Evolutionary conservation across 2,113 vertebrate genomes (phyloP).

Genomic region (Ptilonorhynchus violaceus): DNA sequence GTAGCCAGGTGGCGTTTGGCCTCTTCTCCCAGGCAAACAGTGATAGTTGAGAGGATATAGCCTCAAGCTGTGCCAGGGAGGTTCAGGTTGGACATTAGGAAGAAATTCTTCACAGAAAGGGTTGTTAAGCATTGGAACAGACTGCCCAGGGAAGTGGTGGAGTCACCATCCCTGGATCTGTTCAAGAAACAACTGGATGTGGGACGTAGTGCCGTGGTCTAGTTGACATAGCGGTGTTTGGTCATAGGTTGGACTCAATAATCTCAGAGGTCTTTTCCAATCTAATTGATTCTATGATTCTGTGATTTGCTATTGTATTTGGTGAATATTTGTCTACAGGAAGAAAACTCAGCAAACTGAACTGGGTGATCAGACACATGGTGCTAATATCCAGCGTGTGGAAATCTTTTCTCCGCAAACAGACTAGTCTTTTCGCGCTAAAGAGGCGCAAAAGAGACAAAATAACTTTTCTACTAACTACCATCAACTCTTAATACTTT

Average conservation of each 20-base stretch:
- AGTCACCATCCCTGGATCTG: neutral
- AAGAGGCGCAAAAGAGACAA: neutral
- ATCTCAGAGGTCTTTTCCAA: neutral
- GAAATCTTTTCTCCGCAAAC: neutral
- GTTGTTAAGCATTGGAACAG: neutral
- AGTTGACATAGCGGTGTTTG: accelerated
- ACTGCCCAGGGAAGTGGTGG: neutral
- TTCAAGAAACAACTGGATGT: neutral
- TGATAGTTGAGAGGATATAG: neutral
- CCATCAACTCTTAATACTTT: neutral
- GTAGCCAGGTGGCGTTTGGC: too few relatives aligned
- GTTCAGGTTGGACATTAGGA: neutral
- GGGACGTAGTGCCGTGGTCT: neutral
- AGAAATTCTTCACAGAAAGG: neutral
- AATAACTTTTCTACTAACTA: neutral
- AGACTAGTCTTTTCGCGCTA: neutral
- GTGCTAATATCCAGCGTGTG: neutral
- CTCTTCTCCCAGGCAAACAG: neutral
- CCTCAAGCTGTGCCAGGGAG: neutral
- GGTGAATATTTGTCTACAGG: neutral
- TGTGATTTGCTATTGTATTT: neutral
- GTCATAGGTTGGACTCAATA: too few relatives aligned
- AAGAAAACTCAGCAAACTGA: neutral
- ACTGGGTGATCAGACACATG: neutral
- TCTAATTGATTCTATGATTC: neutral